Percentiles rank a stretch among this genome's conserved stretches.
These are phyloP conservation scores for Prosapia bicincta DNA, from an alignment of 2,888 invertebrate species.

Conservation along the genomic window DNA sequence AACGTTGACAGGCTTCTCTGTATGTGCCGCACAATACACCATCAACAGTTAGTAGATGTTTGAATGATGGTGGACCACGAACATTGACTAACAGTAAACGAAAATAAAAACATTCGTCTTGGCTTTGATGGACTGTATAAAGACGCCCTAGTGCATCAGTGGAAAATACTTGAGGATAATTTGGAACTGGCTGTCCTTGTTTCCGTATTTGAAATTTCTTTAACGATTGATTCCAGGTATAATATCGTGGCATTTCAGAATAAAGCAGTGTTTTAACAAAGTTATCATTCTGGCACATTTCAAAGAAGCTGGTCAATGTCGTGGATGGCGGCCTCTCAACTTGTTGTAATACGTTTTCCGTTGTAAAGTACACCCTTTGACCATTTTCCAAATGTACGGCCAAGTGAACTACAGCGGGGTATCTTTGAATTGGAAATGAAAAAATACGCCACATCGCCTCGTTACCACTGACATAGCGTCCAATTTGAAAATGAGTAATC, in stretches of 20 bases:
- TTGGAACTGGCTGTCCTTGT: neutral
- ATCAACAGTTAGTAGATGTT: too few species aligned
- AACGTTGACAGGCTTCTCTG: too few species aligned
- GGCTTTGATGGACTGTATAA: slow-evolving; percentile 37
- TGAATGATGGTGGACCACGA: neutral
- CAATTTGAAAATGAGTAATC: slow-evolving; percentile 38
- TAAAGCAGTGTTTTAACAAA: slow-evolving; percentile 36
- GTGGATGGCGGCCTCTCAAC: slow-evolving; percentile 25
- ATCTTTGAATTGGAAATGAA: slow-evolving; percentile 41
- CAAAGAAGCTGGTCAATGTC: slow-evolving; percentile 38
- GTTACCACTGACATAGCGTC: slow-evolving; percentile 38
- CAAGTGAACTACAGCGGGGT: slow-evolving; percentile 40
- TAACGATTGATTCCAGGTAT: slow-evolving; percentile 33
- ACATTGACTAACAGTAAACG: slow-evolving; percentile 26
- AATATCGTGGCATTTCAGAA: slow-evolving; percentile 35
- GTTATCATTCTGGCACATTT: slow-evolving; percentile 33
- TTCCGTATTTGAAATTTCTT: neutral
- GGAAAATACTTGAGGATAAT: neutral
- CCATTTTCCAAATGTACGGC: slow-evolving; percentile 42
- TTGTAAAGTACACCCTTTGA: slow-evolving; percentile 39
- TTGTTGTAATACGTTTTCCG: slow-evolving; percentile 29
- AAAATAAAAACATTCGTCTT: slow-evolving; percentile 38
- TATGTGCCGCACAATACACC: too few species aligned
- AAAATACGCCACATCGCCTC: slow-evolving; percentile 39
- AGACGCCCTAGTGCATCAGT: neutral